Percentiles rank a stretch among this genome's conserved stretches.
Evolutionary conservation across 92 coral and sea anemone genomes (phyloP).

Genomic region (Zoanthus sociatus): DNA sequence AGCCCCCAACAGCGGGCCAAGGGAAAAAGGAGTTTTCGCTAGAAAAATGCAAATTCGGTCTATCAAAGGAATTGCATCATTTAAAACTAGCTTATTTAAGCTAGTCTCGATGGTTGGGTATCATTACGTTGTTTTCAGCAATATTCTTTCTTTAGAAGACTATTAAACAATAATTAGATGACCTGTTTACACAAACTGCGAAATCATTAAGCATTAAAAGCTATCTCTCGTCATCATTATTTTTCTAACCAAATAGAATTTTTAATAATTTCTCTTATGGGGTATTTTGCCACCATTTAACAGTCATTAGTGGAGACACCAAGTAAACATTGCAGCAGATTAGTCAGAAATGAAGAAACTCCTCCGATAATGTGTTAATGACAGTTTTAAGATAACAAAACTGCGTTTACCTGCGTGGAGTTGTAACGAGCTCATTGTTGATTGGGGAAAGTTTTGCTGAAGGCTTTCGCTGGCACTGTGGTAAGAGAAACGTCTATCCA

Average conservation of each 20-base stretch:
- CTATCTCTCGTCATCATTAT: conserved; percentile 10
- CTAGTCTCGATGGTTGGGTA: background rate
- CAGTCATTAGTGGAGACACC: conserved; percentile 41
- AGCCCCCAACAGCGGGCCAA: background rate
- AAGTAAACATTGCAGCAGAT: conserved; percentile 30
- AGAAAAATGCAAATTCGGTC: background rate
- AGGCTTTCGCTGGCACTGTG: conserved; percentile 1
- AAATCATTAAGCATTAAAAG: conserved; percentile 21
- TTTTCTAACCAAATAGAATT: conserved; percentile 20
- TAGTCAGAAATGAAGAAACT: conserved; percentile 31
- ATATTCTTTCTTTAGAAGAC: background rate
- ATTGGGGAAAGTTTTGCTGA: conserved; percentile 16
- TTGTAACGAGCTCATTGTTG: conserved; percentile 34
- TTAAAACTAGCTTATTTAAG: background rate
- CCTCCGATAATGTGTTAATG: conserved; percentile 34
- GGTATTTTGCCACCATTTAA: conserved; percentile 42
- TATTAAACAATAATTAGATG: background rate
- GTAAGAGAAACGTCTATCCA: conserved; percentile 21
- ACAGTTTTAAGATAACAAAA: conserved; percentile 13
- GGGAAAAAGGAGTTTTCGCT: background rate
- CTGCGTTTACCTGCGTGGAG: conserved; percentile 19
- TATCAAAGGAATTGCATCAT: background rate
- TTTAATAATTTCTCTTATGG: conserved; percentile 35
- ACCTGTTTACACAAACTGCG: conserved; percentile 18
- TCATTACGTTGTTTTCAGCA: background rate